Base-by-base conservation (phyloP, 2,113 vertebrate species). In the Numenius arquata region DNA sequence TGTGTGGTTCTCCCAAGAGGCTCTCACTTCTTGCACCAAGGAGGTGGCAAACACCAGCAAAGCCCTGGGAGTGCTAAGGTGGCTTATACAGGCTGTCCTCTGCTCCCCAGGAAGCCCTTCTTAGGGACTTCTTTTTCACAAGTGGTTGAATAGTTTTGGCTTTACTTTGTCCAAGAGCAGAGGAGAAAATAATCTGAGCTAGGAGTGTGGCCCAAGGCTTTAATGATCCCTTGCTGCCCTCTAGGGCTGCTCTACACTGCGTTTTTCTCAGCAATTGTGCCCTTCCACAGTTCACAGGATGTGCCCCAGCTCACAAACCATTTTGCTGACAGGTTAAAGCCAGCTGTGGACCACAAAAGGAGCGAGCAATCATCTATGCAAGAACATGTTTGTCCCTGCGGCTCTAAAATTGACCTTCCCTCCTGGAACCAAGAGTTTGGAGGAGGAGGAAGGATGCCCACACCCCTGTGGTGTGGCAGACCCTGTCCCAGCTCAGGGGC, bases 371-470 rank as follows among this genome's bases (percentile, higher is more conserved):
- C 41, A 74, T 80, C 34, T 53, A 1, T 45, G 59, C 55, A 81
- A 52, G 56, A 91, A 47, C 0, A 0, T 43, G 17, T 41, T 77
- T 62, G 19, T 77, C 68, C 13, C 52, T 40, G n/a, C 5, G 15
- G 63, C 59, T 89, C 63, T 50, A 66, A 58, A 80, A 53, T 16
- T 48, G 48, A 86, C 53, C 19, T 85, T 78, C 16, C 22, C 7
- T 70, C 16, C 56, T 15, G 56, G 32, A 75, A 55, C 3, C 4
- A 43, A 25, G 15, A 66, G n/a, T n/a, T 62, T 58, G 5, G 7
- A n/a, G 58, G 26, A 53, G 14, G 50, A 86, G 5, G 8, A 62
- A 0, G 2, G 3, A 2, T 0, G 2, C 21, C 50, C 1, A 0
- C 15, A 9, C 6, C 32, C 12, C 38, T 58, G 34, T 1, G 3